Percentiles rank a stretch among this genome's conserved stretches.
Evolutionary conservation across 2,797 vertebrate genomes (phyloP).

Genomic region (Catharus ustulatus): DNA sequence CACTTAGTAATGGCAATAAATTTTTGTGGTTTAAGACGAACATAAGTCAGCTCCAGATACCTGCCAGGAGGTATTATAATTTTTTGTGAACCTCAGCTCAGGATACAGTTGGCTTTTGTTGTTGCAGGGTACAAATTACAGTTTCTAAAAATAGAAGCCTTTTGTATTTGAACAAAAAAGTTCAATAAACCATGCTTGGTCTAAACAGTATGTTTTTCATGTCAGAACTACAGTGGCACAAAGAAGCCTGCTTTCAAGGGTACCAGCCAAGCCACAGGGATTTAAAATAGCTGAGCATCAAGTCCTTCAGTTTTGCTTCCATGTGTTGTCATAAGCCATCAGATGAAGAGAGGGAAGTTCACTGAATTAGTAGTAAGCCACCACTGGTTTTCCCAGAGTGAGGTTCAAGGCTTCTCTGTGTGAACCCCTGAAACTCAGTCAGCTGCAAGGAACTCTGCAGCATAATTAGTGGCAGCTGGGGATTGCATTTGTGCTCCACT

Average conservation of each 20-base stretch:
- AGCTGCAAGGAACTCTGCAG: not conserved
- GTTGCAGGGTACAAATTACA: not conserved
- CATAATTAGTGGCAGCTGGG: not conserved
- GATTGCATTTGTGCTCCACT: not conserved
- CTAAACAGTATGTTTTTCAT: not conserved
- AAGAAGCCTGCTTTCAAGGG: not conserved
- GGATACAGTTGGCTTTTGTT: not conserved
- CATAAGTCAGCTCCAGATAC: not conserved
- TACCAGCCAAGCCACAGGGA: not conserved
- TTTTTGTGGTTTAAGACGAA: not conserved
- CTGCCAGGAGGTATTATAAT: not conserved
- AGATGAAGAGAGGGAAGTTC: not conserved
- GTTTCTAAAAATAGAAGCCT: not conserved
- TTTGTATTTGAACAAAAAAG: not conserved
- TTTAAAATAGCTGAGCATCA: slow-evolving; percentile 11
- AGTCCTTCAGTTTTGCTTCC: not conserved
- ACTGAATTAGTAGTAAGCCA: not conserved
- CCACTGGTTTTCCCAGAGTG: not conserved
- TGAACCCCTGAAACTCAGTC: not conserved
- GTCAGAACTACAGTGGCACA: not conserved
- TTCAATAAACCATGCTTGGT: not conserved
- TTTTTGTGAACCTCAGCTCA: not conserved
- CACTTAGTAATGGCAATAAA: not conserved
- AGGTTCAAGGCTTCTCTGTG: not conserved
- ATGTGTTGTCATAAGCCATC: not conserved